Conservation (phyloP, 2,888 invertebrate species). For the Nasonovia ribisnigri region DNA sequence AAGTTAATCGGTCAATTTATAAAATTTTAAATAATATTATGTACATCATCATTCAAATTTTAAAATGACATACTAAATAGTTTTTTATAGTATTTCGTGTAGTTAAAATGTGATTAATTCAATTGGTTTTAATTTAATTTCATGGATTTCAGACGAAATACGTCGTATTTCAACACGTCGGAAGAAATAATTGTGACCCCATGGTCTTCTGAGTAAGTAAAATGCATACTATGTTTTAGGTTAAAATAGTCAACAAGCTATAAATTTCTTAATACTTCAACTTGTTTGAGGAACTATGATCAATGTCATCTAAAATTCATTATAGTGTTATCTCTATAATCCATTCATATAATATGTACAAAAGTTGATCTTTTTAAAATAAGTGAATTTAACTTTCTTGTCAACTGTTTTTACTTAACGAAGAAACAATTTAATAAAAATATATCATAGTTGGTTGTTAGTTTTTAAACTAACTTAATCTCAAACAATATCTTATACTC, state of each 20-base stretch:
- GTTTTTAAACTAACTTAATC: background rate
- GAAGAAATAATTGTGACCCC: constrained; percentile 2
- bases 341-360: too few species aligned
- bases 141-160: background rate
- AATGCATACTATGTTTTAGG: background rate
- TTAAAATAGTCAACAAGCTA: background rate
- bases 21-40: background rate
- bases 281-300: background rate
- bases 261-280: background rate
- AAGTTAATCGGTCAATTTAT: background rate
- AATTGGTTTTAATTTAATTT: background rate
- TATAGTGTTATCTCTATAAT: background rate
- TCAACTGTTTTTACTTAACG: background rate
- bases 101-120: background rate
- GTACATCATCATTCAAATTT: background rate
- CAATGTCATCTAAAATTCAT: background rate
- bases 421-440: background rate
- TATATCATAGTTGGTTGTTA: background rate
- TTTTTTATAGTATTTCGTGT: background rate
- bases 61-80: background rate
- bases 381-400: background rate
- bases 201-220: constrained; percentile 48
- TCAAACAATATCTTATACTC: background rate
- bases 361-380: background rate
- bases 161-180: background rate